These are phyloP conservation scores for Oscheius sp. DNA, from an alignment of 2,888 invertebrate species.

Conservation along the genomic window DNA sequence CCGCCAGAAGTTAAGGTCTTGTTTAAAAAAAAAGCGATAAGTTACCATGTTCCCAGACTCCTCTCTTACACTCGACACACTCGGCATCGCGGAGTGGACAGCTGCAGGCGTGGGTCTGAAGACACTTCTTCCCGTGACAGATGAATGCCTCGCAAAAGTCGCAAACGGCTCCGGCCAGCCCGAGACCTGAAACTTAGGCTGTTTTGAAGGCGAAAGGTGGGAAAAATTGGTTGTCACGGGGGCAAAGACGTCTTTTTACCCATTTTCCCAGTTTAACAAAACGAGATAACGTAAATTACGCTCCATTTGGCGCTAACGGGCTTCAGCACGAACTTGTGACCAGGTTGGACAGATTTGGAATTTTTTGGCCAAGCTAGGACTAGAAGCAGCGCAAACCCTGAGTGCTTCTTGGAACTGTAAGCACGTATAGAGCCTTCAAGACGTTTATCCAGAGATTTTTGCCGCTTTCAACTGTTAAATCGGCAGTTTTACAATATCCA, in stretches of 20 bases:
- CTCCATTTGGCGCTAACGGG: too few relatives aligned
- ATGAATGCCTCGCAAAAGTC: conserved; percentile 35
- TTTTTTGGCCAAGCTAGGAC: too few relatives aligned
- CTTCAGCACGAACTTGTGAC: too few relatives aligned
- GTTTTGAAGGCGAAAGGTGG: background rate
- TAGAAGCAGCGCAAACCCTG: too few relatives aligned
- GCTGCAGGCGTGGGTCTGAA: conserved; percentile 20
- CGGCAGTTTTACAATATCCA: too few relatives aligned
- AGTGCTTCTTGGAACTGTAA: too few relatives aligned
- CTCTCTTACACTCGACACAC: conserved; percentile 35
- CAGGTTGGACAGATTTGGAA: too few relatives aligned
- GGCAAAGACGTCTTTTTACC: background rate
- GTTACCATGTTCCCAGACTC: conserved; percentile 35
- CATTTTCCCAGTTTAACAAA: background rate
- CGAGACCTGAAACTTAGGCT: conserved; percentile 11
- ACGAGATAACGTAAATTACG: background rate
- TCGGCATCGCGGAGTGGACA: conserved; percentile 33
- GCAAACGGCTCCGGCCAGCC: conserved; percentile 33
- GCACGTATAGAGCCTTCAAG: too few relatives aligned
- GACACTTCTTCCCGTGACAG: conserved; percentile 35
- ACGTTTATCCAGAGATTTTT: too few relatives aligned
- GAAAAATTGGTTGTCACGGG: background rate
- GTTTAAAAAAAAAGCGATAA: background rate
- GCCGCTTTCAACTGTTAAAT: too few relatives aligned
- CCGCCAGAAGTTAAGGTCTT: conserved; percentile 14